These are phyloP conservation scores for Crocallis elinguaria DNA, from an alignment of 2,888 invertebrate species.

Conservation along the genomic window DNA sequence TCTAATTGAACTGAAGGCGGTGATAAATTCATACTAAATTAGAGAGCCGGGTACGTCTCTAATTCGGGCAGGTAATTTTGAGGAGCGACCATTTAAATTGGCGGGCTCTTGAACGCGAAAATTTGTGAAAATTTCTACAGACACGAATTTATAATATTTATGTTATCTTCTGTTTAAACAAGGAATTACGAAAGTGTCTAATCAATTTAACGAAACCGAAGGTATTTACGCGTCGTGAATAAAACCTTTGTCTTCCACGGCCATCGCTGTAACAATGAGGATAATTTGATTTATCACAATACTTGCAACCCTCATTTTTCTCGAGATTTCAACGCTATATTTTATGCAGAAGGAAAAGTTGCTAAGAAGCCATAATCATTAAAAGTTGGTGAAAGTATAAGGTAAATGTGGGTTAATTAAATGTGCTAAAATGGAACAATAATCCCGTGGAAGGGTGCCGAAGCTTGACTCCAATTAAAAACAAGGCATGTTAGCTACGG, in stretches of 20 bases:
- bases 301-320: conserved; percentile 13
- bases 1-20: conserved; percentile 20
- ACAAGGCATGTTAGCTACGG: background rate
- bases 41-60: conserved; percentile 14
- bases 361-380: conserved; percentile 23
- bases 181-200: conserved; percentile 48
- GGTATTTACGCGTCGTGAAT: conserved; percentile 39
- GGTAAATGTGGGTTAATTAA: conserved; percentile 37
- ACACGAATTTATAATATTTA: conserved; percentile 41
- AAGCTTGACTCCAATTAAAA: conserved; percentile 35
- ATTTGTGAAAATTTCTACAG: conserved; percentile 30
- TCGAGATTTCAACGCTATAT: conserved; percentile 8
- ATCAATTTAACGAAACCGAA: conserved; percentile 50
- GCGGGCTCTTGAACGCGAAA: conserved; percentile 26
- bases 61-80: conserved; percentile 32
- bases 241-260: conserved; percentile 24
- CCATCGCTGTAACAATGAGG: conserved; percentile 25
- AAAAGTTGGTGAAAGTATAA: conserved; percentile 28
- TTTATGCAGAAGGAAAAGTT: conserved; percentile 5
- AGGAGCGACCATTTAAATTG: conserved; percentile 33
- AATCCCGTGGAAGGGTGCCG: conserved; percentile 51
- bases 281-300: conserved; percentile 31
- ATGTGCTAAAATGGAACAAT: conserved; percentile 48
- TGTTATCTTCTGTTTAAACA: conserved; percentile 42
- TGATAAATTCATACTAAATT: conserved; percentile 31